These are phyloP conservation scores for Diorhabda elongata DNA, from an alignment of 1,140 invertebrate genomes.

Conservation along the genomic window DNA sequence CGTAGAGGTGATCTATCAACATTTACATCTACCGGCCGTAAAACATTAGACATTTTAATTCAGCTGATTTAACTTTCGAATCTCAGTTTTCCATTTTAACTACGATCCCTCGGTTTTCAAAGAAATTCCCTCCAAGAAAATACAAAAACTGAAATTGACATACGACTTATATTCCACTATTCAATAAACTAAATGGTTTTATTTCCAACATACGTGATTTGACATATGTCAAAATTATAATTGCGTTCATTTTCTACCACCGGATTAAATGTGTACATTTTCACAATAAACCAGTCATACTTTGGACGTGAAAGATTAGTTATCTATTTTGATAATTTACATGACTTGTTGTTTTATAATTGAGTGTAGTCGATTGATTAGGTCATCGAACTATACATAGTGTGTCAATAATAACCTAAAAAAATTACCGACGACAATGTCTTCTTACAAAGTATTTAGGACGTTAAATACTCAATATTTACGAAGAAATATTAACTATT, in stretches of 20 bases:
- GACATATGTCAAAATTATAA: no score
- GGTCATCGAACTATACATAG: no score
- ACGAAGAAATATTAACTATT: neutral
- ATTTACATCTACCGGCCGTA: constrained; percentile 34
- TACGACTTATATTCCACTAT: no score
- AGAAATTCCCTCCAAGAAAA: constrained; percentile 5
- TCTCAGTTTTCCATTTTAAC: neutral
- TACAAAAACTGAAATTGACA: constrained; percentile 4
- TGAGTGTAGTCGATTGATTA: no score
- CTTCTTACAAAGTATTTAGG: neutral
- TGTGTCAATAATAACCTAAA: neutral
- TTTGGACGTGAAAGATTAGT: no score
- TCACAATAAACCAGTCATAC: no score
- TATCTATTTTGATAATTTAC: no score
- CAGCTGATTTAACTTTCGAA: constrained; percentile 7
- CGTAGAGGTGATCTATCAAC: constrained; percentile 31
- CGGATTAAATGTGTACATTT: no score
- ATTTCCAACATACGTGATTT: no score
- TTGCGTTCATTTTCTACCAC: no score
- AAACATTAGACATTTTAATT: constrained; percentile 29
- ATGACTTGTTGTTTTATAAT: no score
- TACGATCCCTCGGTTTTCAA: neutral
- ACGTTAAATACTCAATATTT: neutral
- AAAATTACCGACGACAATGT: neutral
- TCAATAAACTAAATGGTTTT: no score